phyloP scores from a whole-genome alignment of 1,140 invertebrate species.

The Drosophila ficusphila region DNA sequence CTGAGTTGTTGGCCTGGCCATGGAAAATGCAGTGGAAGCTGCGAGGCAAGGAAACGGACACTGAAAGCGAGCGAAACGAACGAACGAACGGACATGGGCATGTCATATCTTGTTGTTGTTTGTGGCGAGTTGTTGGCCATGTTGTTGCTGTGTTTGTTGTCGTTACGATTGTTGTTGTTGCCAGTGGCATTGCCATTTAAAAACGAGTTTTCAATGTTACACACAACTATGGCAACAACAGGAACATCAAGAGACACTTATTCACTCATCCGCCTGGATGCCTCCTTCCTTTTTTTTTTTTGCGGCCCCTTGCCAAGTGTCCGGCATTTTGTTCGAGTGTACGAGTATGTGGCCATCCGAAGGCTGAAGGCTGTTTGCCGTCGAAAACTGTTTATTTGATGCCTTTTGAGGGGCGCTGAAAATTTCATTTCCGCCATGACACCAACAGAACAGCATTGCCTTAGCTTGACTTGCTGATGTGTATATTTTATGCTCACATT shows the following conservation, averaged over 20 bases:
- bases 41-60: constrained; percentile 66
- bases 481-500: constrained; percentile 11
- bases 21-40: constrained; percentile 31
- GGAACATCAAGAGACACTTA: constrained; percentile 56
- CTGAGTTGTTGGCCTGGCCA: constrained; percentile 12
- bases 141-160: constrained; percentile 19
- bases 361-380: constrained; percentile 42
- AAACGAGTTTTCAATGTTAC: constrained; percentile 77
- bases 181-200: constrained; percentile 71
- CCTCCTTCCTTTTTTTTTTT: constrained; percentile 14
- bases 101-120: constrained; percentile 75
- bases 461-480: constrained; percentile 8
- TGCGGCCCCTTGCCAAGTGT: constrained; percentile 56
- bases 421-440: constrained; percentile 74
- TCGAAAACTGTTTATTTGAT: constrained; percentile 63
- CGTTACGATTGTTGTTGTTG: constrained; percentile 29
- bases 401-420: constrained; percentile 45
- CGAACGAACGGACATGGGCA: constrained; percentile 71
- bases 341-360: constrained; percentile 9
- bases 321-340: constrained; percentile 65
- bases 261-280: constrained; percentile 72
- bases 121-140: constrained; percentile 38
- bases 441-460: constrained; percentile 53
- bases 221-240: constrained; percentile 43
- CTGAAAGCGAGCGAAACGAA: constrained; percentile 54